Percentiles rank a stretch among this genome's conserved stretches.
These are phyloP conservation scores for Anas georgica DNA, from an alignment of 2,797 vertebrate genomes.

Conservation along the genomic window DNA sequence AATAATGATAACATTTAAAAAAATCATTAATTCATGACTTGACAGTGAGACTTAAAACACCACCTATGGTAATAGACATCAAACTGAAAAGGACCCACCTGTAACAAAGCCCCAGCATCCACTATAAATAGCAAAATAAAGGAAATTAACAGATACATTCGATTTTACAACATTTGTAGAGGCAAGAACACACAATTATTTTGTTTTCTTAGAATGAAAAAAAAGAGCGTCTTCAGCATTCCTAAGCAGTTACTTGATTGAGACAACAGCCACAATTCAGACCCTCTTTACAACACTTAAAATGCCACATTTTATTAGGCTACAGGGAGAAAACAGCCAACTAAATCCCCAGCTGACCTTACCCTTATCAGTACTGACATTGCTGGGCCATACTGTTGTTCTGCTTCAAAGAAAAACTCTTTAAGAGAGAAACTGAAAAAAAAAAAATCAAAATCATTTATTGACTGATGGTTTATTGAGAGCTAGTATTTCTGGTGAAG, in stretches of 20 bases:
- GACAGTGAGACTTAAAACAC: background rate
- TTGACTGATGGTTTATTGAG: background rate
- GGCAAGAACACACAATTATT: background rate
- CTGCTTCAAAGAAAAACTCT: background rate
- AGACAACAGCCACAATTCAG: background rate
- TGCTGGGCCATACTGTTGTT: background rate
- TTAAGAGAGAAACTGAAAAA: background rate
- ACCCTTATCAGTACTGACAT: background rate
- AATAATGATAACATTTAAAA: background rate
- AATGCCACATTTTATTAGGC: conserved; percentile 52
- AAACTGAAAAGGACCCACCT: background rate
- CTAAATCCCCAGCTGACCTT: background rate
- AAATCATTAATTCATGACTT: background rate
- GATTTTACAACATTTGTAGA: background rate
- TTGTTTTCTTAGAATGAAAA: conserved; percentile 23
- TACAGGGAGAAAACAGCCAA: background rate
- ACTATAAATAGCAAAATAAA: background rate
- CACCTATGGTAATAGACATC: background rate
- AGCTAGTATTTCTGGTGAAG: background rate
- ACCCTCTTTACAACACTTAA: conserved; percentile 23
- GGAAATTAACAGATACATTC: background rate
- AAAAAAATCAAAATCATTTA: background rate
- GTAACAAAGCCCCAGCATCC: background rate
- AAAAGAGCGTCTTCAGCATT: background rate
- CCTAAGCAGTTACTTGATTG: background rate